Conservation (phyloP, 2,888 invertebrate genomes). For the Masnerella sp. region DNA sequence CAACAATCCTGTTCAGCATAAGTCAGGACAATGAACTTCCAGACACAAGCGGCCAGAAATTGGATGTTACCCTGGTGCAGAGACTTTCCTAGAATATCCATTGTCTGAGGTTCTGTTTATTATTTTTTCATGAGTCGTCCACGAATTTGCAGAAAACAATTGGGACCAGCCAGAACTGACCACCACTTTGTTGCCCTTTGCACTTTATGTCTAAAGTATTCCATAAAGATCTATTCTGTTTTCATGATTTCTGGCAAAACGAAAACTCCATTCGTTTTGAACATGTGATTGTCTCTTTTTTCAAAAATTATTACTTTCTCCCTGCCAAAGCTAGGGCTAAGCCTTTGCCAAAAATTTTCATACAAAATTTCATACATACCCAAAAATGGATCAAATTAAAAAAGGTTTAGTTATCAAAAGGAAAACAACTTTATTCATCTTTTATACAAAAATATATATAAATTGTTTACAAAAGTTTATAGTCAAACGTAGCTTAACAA, state of each 20-base stretch:
- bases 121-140: constrained; percentile 81
- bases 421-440: too few species aligned
- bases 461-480: too few species aligned
- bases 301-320: constrained; percentile 90
- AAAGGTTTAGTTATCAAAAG: too few species aligned
- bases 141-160: constrained; percentile 83
- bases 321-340: constrained; percentile 87
- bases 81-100: constrained; percentile 83
- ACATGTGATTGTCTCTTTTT: constrained; percentile 86
- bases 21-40: constrained; percentile 95
- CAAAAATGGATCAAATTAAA: constrained; percentile 49
- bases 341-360: constrained; percentile 81
- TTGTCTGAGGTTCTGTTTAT: constrained; percentile 70
- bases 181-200: constrained; percentile 81
- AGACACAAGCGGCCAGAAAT: constrained; percentile 87
- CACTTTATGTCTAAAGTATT: constrained; percentile 81
- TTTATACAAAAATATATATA: too few species aligned
- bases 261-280: constrained; percentile 83
- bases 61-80: constrained; percentile 90
- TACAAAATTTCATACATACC: constrained; percentile 83
- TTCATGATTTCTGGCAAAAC: constrained; percentile 77
- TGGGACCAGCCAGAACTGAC: constrained; percentile 86
- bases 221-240: constrained; percentile 71
- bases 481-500: too few species aligned
- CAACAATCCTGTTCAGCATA: constrained; percentile 88